Evolutionary conservation across 2,113 vertebrate species (phyloP).

Genomic region (Tragelaphus scriptus): DNA sequence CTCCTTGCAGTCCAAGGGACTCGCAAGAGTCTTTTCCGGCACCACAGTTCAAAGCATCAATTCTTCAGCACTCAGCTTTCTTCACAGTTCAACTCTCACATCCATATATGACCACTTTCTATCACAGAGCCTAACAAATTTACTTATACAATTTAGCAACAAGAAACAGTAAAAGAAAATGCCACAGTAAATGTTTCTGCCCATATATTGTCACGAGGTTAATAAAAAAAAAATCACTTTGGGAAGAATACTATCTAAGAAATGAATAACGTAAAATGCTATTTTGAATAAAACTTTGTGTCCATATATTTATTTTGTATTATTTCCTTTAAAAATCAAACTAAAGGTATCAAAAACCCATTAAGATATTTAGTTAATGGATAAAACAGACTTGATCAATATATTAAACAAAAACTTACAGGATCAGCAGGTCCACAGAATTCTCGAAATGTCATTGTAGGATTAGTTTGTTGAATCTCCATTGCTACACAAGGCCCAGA

Average conservation of each 20-base stretch:
- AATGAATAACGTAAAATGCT: background rate
- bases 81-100: background rate
- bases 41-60: too few relatives aligned
- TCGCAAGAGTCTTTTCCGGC: rapidly evolving
- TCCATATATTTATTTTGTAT: background rate
- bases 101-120: background rate
- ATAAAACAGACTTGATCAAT: background rate
- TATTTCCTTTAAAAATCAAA: background rate
- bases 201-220: background rate
- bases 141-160: background rate
- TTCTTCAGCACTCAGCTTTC: too few relatives aligned
- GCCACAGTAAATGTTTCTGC: background rate
- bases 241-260: background rate
- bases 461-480: slow-evolving; percentile 85
- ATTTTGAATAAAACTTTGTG: slow-evolving; percentile 9
- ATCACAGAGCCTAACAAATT: background rate
- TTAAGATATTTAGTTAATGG: background rate
- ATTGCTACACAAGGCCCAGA: slow-evolving; percentile 93
- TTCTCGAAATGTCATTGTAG: slow-evolving; percentile 88
- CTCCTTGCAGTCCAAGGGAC: too few relatives aligned
- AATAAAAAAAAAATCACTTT: background rate
- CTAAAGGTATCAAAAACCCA: background rate
- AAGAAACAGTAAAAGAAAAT: background rate
- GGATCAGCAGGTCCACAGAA: slow-evolving; percentile 95
- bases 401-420: slow-evolving; percentile 84